phyloP scores from a whole-genome alignment of 2,888 invertebrate species.

The Calameuta idolon region DNA sequence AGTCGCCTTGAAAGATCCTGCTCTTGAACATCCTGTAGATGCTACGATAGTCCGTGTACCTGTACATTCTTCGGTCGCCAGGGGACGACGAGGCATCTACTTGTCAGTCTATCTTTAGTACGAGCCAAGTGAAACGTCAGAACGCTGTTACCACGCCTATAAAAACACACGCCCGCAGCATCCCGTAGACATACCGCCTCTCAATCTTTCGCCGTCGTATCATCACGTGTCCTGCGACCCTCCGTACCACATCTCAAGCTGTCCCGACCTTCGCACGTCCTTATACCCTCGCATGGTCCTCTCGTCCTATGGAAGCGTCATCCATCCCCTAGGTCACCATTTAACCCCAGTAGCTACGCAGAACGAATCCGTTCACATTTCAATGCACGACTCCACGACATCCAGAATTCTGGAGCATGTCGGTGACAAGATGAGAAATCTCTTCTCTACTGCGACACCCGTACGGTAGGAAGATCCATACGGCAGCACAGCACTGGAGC shows the following conservation, averaged over 20 bases:
- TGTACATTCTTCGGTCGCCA: slow-evolving; percentile 37
- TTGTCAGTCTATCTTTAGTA: slow-evolving; percentile 9
- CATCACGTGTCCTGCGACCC: neutral
- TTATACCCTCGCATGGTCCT: neutral
- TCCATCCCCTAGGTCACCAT: neutral
- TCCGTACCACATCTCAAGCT: neutral
- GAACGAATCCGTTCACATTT: neutral
- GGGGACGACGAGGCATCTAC: neutral
- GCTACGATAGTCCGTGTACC: slow-evolving; percentile 46
- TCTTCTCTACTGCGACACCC: neutral
- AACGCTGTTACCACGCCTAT: neutral
- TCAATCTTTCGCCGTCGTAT: slow-evolving; percentile 1
- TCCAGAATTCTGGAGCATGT: neutral
- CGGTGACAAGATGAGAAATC: neutral
- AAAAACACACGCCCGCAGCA: slow-evolving; percentile 4
- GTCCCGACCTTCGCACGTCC: slow-evolving; percentile 3
- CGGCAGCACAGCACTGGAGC: neutral
- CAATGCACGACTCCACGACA: neutral
- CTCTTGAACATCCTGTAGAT: slow-evolving; percentile 59
- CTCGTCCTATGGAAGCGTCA: neutral
- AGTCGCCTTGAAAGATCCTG: slow-evolving; percentile 58
- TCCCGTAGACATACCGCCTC: slow-evolving; percentile 1
- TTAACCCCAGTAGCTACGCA: neutral
- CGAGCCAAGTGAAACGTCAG: slow-evolving; percentile 4
- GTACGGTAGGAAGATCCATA: neutral